These are phyloP conservation scores for Sphenopsis melanotis DNA, from an alignment of 2,797 vertebrate genomes.

Conservation along the genomic window DNA sequence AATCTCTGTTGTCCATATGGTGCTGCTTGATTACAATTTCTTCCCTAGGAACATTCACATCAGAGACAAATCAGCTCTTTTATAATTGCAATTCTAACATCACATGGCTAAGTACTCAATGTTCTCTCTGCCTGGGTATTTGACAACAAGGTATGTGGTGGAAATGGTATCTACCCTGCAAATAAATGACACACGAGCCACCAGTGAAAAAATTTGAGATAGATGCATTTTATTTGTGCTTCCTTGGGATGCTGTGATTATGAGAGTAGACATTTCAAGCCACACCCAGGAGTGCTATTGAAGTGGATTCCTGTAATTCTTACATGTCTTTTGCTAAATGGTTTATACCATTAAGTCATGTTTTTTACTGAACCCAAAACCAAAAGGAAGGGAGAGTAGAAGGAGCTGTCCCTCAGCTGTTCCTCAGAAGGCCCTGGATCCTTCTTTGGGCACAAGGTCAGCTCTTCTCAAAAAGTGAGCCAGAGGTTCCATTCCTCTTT, in stretches of 20 bases:
- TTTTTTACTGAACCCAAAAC: background rate
- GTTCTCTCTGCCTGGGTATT: background rate
- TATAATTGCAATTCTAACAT: background rate
- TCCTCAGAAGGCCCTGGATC: background rate
- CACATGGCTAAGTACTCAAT: background rate
- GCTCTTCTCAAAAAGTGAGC: background rate
- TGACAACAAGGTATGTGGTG: background rate
- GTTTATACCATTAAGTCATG: accelerated
- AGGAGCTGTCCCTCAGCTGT: background rate
- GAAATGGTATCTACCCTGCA: background rate
- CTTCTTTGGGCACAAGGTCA: background rate
- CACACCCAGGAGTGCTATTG: background rate
- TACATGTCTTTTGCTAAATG: background rate
- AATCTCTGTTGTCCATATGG: background rate
- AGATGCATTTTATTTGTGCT: background rate
- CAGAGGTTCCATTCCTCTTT: background rate
- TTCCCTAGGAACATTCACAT: background rate
- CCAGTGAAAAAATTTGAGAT: background rate
- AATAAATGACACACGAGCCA: background rate
- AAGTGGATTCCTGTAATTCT: background rate
- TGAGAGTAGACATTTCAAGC: background rate
- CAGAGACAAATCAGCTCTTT: background rate
- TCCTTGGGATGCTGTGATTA: background rate
- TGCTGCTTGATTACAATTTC: background rate
- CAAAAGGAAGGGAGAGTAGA: background rate